These are phyloP conservation scores for Drosophila triauraria DNA, from an alignment of 1,140 invertebrate species.

Conservation along the genomic window DNA sequence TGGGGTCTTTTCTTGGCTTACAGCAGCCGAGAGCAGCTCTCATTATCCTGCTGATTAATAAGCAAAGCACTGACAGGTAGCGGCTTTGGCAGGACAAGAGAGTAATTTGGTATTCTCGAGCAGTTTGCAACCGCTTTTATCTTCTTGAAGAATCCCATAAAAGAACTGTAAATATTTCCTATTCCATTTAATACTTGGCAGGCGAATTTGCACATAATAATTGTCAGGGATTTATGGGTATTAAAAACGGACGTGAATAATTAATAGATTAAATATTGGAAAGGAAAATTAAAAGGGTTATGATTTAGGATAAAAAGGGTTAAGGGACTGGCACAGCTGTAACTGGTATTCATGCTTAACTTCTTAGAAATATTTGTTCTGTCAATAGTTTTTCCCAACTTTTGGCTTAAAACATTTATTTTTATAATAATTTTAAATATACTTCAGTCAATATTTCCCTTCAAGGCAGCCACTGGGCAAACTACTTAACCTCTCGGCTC, in stretches of 20 bases:
- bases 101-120: neutral
- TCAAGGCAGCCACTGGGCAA: too few relatives aligned
- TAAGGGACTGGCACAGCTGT: neutral
- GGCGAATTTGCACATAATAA: conserved; percentile 3
- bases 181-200: too few relatives aligned
- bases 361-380: too few relatives aligned
- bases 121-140: neutral
- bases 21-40: conserved; percentile 1
- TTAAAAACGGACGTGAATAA: neutral
- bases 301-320: neutral
- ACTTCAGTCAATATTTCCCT: too few relatives aligned
- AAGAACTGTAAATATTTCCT: neutral
- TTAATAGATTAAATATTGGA: neutral
- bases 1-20: conserved; percentile 7
- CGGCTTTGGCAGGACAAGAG: neutral
- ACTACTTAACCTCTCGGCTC: neutral
- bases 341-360: neutral
- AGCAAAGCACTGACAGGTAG: conserved; percentile 23
- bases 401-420: too few relatives aligned
- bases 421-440: too few relatives aligned
- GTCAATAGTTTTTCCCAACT: too few relatives aligned
- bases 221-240: neutral
- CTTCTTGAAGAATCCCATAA: neutral
- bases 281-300: too few relatives aligned
- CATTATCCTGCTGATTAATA: conserved; percentile 56